Conservation (phyloP, 2,888 invertebrate species). For the Epinotia brunnichana region DNA sequence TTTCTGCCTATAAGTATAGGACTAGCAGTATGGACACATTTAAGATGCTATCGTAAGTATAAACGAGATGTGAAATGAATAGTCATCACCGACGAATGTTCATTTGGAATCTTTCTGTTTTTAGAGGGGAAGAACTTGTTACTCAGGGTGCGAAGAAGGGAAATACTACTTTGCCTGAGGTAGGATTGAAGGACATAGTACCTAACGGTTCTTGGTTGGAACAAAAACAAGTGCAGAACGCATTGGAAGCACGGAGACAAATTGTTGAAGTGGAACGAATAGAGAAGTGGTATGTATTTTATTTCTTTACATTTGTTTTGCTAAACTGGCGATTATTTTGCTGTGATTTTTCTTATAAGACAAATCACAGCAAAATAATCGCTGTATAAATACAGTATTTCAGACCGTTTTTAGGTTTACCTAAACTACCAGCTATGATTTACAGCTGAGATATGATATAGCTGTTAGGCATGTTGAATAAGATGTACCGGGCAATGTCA, state of each 20-base stretch:
- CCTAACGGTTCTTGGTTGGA: conserved; percentile 85
- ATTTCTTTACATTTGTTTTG: not conserved
- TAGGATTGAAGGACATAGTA: conserved; percentile 80
- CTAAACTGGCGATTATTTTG: not conserved
- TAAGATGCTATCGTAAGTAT: conserved; percentile 64
- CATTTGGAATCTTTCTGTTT: conserved; percentile 45
- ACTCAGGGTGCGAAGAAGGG: conserved; percentile 72
- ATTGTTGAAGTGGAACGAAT: conserved; percentile 83
- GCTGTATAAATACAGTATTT: too few species aligned
- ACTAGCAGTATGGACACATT: conserved; percentile 52
- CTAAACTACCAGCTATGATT: too few species aligned
- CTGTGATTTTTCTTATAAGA: not conserved
- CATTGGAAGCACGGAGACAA: conserved; percentile 79
- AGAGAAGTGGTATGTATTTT: conserved; percentile 75
- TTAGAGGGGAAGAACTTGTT: conserved; percentile 72
- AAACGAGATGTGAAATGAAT: not conserved
- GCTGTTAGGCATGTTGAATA: too few species aligned
- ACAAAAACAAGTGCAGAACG: conserved; percentile 83
- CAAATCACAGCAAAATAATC: not conserved
- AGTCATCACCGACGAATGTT: conserved; percentile 26
- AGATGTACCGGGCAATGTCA: too few species aligned
- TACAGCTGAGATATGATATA: too few species aligned
- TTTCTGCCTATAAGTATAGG: not conserved
- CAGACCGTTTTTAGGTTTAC: too few species aligned
- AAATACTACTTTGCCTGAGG: conserved; percentile 75